Base-by-base conservation (phyloP, 35 echinoderm and acorn worm species). In the Chiridota heheva region DNA sequence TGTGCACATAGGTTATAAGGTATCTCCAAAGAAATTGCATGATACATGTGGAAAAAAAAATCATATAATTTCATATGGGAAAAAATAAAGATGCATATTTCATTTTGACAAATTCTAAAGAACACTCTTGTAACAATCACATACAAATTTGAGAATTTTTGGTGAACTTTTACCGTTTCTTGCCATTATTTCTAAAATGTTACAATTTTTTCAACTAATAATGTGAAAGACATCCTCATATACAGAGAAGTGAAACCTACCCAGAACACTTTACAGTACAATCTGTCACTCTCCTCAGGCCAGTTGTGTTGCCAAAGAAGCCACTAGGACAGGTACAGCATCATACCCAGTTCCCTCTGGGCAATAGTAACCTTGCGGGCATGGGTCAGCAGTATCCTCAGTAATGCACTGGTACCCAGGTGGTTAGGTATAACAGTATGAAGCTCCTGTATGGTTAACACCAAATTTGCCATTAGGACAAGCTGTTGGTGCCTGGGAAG, bases 331-430 rank as follows among this genome's bases (percentile, higher is more conserved):
- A 96, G 84, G 65, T 4, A 86, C 24, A 39, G 61, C 42, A 37
- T 90, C 92, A 58, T 96, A 87, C 0, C 92, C 92, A 3, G 92
- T 96, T 29, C 92, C 92, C 72, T 86, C 88, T 41, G 92, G 92
- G 56, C 92, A 96, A 53, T 90, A 96, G 72, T 96, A 96, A 18
- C 92, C 92, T 71, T 90, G 87, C n/a, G 92, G 92, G 66, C 92
- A 96, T 28, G 76, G 87, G 69, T 86, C 83, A 17, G 92, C 92
- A 13, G 76, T 84, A 67, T 96, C 92, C 25, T 88, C 87, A 76
- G 86, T 72, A 70, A 96, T 96, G 61, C 92, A 96, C 42, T 96
- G 88, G 59, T 72, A 37, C 30, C 92, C 92, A 29, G 88, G 69
- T 3, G 92, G 92, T 47, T 88, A 96, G 44, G 90, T 81, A 69